Conservation (phyloP, 2,888 invertebrate genomes). For the Heliconius ethilla region DNA sequence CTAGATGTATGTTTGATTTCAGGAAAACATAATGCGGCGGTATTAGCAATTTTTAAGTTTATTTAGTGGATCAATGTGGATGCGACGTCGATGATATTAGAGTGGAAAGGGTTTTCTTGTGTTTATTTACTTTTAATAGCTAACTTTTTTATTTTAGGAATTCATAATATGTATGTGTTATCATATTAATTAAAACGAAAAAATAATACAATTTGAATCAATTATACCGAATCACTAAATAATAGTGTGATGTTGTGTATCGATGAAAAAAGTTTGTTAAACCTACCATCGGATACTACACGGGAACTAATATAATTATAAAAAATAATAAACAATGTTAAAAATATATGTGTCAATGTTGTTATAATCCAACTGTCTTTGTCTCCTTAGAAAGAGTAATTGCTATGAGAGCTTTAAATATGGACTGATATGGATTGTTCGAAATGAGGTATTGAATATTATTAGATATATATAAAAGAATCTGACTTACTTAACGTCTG, state of each 20-base stretch:
- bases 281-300: too few species aligned
- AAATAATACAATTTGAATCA: not conserved
- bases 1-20: not conserved
- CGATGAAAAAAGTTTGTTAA: not conserved
- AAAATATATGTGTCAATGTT: not conserved
- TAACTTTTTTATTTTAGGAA: too few species aligned
- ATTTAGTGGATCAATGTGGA: too few species aligned
- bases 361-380: not conserved
- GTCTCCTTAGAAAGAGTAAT: not conserved
- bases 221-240: not conserved
- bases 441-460: not conserved
- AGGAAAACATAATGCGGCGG: not conserved
- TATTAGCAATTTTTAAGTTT: too few species aligned
- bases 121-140: too few species aligned
- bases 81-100: too few species aligned
- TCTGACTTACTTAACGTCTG: constrained; percentile 2
- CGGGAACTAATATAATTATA: not conserved
- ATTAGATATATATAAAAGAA: not conserved
- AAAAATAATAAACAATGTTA: not conserved
- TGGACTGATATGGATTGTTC: constrained; percentile 18
- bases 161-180: too few species aligned
- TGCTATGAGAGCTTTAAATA: constrained; percentile 12
- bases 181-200: too few species aligned
- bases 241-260: not conserved
- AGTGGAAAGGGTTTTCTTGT: too few species aligned